These are phyloP conservation scores for Dastarcus helophoroides DNA, from an alignment of 2,888 invertebrate species.

Conservation along the genomic window DNA sequence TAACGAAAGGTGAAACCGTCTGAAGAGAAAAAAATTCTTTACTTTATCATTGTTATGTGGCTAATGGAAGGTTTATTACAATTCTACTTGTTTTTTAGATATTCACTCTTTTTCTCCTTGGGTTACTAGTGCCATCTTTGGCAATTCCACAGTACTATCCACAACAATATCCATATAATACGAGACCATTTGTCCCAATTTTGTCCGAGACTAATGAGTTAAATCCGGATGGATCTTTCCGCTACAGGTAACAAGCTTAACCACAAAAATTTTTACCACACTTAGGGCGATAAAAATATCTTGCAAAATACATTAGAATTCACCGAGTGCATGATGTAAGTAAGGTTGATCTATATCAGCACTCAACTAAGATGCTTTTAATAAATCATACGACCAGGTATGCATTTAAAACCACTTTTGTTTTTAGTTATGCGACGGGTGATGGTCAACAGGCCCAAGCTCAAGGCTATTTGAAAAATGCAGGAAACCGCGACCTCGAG, in stretches of 20 bases:
- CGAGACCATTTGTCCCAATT: slow-evolving; percentile 39
- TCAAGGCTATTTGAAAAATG: slow-evolving; percentile 61
- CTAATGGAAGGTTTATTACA: no score
- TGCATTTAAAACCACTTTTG: neutral
- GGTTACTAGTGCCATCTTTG: slow-evolving; percentile 19
- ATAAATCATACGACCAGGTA: neutral
- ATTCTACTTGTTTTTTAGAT: slow-evolving; percentile 14
- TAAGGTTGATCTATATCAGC: no score
- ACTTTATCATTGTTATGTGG: no score
- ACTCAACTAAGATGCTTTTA: no score
- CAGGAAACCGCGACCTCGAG: slow-evolving; percentile 54
- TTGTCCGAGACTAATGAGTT: slow-evolving; percentile 43
- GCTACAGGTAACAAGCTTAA: slow-evolving; percentile 44
- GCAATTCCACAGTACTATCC: slow-evolving; percentile 24
- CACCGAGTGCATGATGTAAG: no score
- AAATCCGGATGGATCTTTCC: slow-evolving; percentile 47
- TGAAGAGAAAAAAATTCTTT: no score
- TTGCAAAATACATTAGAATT: no score
- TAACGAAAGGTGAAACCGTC: no score
- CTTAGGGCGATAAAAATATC: no score
- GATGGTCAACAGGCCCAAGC: slow-evolving; percentile 73
- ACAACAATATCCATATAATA: slow-evolving; percentile 16
- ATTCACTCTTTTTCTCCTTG: slow-evolving; percentile 15
- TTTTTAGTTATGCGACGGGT: slow-evolving; percentile 55
- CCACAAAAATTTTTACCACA: neutral